phyloP scores from a whole-genome alignment of 2,113 vertebrate species.

The Orientallactaga bullata region DNA sequence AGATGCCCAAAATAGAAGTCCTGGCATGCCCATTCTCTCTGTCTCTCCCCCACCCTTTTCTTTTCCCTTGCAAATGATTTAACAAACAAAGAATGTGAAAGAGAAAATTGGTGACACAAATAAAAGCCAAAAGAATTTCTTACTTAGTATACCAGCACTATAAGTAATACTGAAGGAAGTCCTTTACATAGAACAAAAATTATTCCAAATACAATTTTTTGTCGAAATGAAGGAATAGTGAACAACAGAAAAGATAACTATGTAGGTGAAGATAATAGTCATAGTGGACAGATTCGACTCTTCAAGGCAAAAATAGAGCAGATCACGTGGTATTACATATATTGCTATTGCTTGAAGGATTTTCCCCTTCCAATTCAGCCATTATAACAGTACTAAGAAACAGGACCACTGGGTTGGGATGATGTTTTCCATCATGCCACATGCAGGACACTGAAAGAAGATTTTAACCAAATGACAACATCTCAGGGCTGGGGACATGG shows the following conservation, averaged over 20 bases:
- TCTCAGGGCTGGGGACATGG: no score
- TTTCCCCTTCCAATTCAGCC: neutral
- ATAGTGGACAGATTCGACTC: neutral
- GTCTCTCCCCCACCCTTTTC: no score
- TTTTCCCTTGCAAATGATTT: neutral
- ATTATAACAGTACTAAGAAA: neutral
- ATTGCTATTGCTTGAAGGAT: neutral
- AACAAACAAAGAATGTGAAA: neutral
- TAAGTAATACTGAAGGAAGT: neutral
- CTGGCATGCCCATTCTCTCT: no score
- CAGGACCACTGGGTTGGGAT: neutral
- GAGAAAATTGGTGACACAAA: neutral
- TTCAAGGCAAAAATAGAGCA: slow-evolving; percentile 10
- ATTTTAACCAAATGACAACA: neutral
- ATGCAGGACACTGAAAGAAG: neutral
- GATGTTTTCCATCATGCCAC: neutral
- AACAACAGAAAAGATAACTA: neutral
- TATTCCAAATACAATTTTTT: neutral
- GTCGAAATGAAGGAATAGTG: neutral
- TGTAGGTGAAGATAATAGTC: neutral
- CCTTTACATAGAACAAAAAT: slow-evolving; percentile 11
- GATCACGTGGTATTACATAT: neutral
- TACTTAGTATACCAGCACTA: neutral
- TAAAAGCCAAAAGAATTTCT: neutral
- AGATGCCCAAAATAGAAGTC: neutral